These are phyloP conservation scores for Parazoanthus darwini DNA, from an alignment of 92 coral and sea anemone genomes.

Conservation along the genomic window DNA sequence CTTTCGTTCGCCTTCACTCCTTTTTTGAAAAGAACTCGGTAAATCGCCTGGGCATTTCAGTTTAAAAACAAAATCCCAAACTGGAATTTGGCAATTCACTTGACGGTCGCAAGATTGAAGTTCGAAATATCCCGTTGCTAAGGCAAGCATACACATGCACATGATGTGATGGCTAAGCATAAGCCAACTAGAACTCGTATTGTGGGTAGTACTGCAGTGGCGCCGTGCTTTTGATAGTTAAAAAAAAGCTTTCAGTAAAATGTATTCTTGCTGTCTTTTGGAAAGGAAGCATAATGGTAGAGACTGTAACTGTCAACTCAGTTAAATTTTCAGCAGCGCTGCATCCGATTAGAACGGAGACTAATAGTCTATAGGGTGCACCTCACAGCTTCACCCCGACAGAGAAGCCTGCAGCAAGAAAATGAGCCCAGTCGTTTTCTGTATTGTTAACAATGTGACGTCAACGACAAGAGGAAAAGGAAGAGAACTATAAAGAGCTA, in stretches of 20 bases:
- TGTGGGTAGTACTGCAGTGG: not conserved
- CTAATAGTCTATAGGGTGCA: not conserved
- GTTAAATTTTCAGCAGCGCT: not conserved
- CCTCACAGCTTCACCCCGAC: not conserved
- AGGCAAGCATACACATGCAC: not conserved
- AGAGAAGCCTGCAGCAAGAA: constrained; percentile 21
- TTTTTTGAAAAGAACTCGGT: not conserved
- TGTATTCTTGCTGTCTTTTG: not conserved
- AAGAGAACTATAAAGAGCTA: constrained; percentile 5
- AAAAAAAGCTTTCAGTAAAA: not conserved
- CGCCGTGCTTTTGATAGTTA: not conserved
- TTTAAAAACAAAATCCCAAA: not conserved
- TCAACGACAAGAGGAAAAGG: constrained; percentile 11
- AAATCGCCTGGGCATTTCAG: not conserved
- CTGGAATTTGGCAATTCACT: constrained; percentile 2
- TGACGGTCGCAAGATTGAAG: not conserved
- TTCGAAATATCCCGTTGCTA: not conserved
- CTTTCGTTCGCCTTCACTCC: not conserved
- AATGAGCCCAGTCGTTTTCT: constrained; percentile 6
- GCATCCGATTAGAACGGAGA: not conserved
- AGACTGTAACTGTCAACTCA: constrained; percentile 13
- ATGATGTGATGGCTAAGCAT: not conserved
- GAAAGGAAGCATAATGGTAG: not conserved
- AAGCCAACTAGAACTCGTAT: not conserved
- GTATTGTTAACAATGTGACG: constrained; percentile 37